Base-by-base conservation (phyloP, 2,888 invertebrate species). In the Pseudeuparius sepicola region DNA sequence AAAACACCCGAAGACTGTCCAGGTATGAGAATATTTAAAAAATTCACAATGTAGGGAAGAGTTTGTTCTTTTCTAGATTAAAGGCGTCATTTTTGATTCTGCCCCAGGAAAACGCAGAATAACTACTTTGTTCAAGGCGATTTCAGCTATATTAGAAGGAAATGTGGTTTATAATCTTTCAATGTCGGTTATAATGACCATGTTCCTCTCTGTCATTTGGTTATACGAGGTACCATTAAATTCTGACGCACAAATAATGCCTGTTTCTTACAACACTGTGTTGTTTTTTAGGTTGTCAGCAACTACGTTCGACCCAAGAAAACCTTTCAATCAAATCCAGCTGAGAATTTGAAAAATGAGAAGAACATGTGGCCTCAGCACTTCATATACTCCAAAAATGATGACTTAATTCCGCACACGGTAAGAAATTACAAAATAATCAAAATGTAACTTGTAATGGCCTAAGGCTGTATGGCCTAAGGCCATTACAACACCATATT, bases 311-410 rank as follows among this genome's bases (percentile, higher is more conserved):
- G 29, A 34, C 67, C 54, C 10, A 53, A 48, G 17, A 47, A 46
- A 25, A 59, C 63, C 10, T 53, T 66, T 35, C 66, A 67, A 49
- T 42, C 50, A n/a, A 71, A 75, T 57, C 75, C 74, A 1, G 67
- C 70, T 47, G 64, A 66, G 45, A 66, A 65, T 44, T 58, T 76
- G 26, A 69, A 68, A 44, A 66, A 70, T 40, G 78, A 79, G 49
- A 58, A 64, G 12, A 66, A 70, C 46, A 60, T 63, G 29, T 77
- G 74, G 64, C 79, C 80, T 1, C 80, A 82, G 55, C 60, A 81
- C 43, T 84, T 78, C 57, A 67, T 85, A 26, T 83, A 78, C 52
- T 83, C 83, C 0, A 75, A 75, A 49, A 68, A 68, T 2, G 83
- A 84, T 55, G 66, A 71, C 35, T 64, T 83, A 24, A 77, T 83